These are phyloP conservation scores for Xiphorhynchus erythropygius DNA, from an alignment of 2,797 vertebrate species.

Conservation along the genomic window DNA sequence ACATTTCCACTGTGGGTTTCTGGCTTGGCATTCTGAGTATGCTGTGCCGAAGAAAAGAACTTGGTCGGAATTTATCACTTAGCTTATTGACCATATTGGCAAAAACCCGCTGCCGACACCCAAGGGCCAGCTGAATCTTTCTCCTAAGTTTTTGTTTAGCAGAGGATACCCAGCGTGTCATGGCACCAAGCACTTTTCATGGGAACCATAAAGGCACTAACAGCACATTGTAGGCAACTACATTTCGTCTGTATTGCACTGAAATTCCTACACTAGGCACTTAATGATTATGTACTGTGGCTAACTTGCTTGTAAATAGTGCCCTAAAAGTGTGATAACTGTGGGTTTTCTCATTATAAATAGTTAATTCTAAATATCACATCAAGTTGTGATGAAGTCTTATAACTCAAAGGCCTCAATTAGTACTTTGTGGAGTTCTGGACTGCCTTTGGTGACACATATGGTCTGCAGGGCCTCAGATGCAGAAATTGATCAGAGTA, in stretches of 20 bases:
- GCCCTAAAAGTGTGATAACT: neutral
- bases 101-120: neutral
- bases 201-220: neutral
- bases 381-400: neutral
- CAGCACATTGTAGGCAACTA: neutral
- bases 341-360: neutral
- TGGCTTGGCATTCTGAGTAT: neutral
- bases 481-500: constrained; percentile 36
- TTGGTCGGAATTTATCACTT: neutral
- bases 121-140: neutral
- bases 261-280: neutral
- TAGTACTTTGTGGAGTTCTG: neutral
- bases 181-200: neutral
- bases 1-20: rapidly evolving
- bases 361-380: neutral
- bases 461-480: constrained; percentile 19
- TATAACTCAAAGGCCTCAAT: neutral
- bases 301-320: neutral
- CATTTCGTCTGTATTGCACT: neutral
- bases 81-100: neutral
- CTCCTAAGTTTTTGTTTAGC: neutral
- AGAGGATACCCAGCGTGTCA: neutral
- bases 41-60: neutral
- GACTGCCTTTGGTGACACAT: neutral
- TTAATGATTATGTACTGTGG: neutral